Conservation (phyloP, 2,888 invertebrate genomes). For the Hedya salicella region DNA sequence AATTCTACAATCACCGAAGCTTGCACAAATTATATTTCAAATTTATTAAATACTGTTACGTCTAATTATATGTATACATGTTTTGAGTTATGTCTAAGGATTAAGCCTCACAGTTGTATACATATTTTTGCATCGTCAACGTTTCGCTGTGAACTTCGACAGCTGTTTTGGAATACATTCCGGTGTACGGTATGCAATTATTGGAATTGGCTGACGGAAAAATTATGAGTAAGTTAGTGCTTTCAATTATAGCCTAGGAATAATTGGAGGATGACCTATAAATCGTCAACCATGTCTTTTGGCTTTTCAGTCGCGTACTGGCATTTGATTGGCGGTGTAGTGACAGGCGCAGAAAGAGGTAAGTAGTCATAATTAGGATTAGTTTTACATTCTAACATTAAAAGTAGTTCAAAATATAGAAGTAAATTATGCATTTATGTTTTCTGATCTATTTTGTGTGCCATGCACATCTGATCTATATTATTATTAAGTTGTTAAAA, state of each 20-base stretch:
- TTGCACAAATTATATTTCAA: neutral
- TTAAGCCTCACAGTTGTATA: neutral
- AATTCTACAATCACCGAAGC: neutral
- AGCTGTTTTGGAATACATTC: conserved; percentile 30
- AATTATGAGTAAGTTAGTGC: conserved; percentile 32
- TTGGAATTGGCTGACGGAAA: conserved; percentile 29
- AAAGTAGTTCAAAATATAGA: too few relatives aligned
- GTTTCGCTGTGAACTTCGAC: conserved; percentile 14
- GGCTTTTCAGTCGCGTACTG: conserved; percentile 11
- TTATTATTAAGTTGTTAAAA: too few relatives aligned
- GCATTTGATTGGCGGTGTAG: conserved; percentile 4
- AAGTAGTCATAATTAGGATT: neutral
- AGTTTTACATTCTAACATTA: too few relatives aligned
- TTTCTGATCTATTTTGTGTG: too few relatives aligned
- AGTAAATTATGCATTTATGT: too few relatives aligned
- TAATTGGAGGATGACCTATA: conserved; percentile 30
- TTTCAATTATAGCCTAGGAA: conserved; percentile 27
- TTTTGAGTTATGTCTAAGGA: neutral
- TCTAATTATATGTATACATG: neutral
- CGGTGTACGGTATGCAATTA: conserved; percentile 23
- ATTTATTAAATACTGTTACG: neutral
- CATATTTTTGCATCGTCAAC: conserved; percentile 10
- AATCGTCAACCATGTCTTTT: conserved; percentile 24
- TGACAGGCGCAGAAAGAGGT: neutral
- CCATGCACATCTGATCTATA: too few relatives aligned